These are phyloP conservation scores for Patella vulgata DNA, from an alignment of 1,140 invertebrate genomes.

Conservation along the genomic window DNA sequence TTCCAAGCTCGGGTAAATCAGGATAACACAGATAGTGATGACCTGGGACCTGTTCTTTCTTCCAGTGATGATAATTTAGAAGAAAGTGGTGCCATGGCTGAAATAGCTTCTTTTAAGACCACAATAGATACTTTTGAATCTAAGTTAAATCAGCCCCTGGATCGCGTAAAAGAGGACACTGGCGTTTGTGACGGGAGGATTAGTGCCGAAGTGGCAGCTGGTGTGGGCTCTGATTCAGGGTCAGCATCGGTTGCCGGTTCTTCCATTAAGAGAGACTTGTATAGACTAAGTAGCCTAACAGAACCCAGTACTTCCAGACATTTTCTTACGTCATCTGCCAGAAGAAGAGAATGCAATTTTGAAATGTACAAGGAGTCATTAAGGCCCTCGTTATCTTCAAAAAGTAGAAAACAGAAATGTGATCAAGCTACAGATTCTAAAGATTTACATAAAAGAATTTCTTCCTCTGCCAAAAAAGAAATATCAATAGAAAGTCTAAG, in stretches of 20 bases:
- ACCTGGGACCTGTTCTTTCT: not conserved
- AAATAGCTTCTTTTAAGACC: conserved; percentile 9
- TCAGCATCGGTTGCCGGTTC: conserved; percentile 4
- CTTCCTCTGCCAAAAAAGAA: conserved; percentile 48
- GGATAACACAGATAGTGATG: not conserved
- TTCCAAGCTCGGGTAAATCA: conserved; percentile 13
- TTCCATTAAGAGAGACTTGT: conserved; percentile 27
- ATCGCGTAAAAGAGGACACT: conserved; percentile 24
- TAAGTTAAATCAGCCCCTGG: not conserved
- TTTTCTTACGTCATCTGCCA: conserved; percentile 10
- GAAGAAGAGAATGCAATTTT: conserved; percentile 40
- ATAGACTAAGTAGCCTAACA: conserved; percentile 25
- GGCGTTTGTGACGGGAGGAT: conserved; percentile 1
- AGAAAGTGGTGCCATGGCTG: conserved; percentile 1
- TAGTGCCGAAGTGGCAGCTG: conserved; percentile 4
- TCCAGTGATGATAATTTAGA: not conserved
- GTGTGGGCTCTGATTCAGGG: conserved; percentile 22
- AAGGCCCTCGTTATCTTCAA: conserved; percentile 32
- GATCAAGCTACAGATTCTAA: too few species aligned
- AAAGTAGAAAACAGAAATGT: conserved; percentile 22
- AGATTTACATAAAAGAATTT: conserved; percentile 2
- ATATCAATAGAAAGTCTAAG: conserved; percentile 47
- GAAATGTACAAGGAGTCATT: conserved; percentile 41
- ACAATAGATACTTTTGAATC: not conserved
- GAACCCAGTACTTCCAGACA: conserved; percentile 12